Base-by-base conservation (phyloP, 2,888 invertebrate species). In the Gandaritis pyraliata region DNA sequence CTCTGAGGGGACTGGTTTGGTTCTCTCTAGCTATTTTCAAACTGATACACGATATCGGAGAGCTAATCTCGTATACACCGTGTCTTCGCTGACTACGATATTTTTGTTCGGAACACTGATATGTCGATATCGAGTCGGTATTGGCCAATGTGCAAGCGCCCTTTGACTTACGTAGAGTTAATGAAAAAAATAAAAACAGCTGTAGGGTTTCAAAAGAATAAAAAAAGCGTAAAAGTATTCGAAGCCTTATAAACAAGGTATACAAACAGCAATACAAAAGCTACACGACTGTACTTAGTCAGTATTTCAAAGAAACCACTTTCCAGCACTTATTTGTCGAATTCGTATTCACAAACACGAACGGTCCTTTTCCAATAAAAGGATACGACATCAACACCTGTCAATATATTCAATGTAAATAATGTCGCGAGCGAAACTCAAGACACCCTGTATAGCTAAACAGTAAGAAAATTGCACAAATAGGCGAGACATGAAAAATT, bases 351-450 rank as follows among this genome's bases (percentile, higher is more conserved):
- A 67, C 72, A 74, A 77, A 76, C 77, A 75, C 76, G 74, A 61
- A 66, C 72, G 57, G 72, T 75, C 76, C 80, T 82, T 69, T 81
- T 80, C 81, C 78, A 81, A 81, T 80, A 82, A 73, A 77, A 75
- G 72, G 74, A 74, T 71, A 76, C 72, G 71, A 74, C 73, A 77
- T 77, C 79, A 79, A 76, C 87, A 89, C 88, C 87, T 90, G 86
- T 80, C 82, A 79, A 77, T 85, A 78, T 85, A 85, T 84, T 73
- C 74, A 77, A 83, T 86, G 87, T 85, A 86, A 81, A 75, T 72
- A 75, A 77, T 77, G 75, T 75, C 73, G 76, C 73, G 77, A 78
- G 78, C 75, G 74, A 76, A 73, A 68, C 63, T 69, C 65, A 67
- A 63, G 50, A 33, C 43, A 49, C 36, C 57, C 30, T 54, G 36